Conservation (phyloP, 2,113 vertebrate species). For the Sceloporus tristichus region DNA sequence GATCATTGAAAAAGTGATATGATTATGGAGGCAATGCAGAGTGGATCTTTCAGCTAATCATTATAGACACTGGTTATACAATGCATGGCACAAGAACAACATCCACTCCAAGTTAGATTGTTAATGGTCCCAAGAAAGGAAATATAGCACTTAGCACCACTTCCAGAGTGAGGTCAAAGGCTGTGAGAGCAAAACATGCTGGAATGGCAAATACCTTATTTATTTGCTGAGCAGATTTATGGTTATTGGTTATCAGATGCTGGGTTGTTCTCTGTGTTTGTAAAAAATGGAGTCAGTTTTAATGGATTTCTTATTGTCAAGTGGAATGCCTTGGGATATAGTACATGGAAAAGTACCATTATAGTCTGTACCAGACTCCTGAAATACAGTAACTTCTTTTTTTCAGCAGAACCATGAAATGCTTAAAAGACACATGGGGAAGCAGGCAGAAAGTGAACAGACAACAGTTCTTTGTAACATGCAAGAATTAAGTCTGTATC, state of each 20-base stretch:
- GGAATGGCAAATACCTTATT: constrained; percentile 22
- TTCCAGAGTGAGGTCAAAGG: constrained; percentile 1
- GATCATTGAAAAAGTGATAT: not conserved
- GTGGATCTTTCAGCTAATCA: constrained; percentile 12
- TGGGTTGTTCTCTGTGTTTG: constrained; percentile 10
- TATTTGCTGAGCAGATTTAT: constrained; percentile 17
- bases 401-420: not conserved
- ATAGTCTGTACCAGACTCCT: not conserved
- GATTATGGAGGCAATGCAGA: not conserved
- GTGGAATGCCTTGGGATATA: not conserved
- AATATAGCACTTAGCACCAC: not conserved
- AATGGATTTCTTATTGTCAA: constrained; percentile 25
- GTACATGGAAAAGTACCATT: constrained; percentile 8
- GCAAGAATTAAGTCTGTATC: not conserved
- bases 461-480: not conserved
- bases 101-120: not conserved
- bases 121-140: constrained; percentile 27
- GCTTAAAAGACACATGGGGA: constrained; percentile 9
- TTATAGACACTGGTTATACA: constrained; percentile 5
- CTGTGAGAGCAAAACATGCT: constrained; percentile 5
- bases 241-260: constrained; percentile 17
- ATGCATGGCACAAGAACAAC: constrained; percentile 10
- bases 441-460: not conserved
- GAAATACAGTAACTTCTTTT: constrained; percentile 1
- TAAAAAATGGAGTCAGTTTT: constrained; percentile 3